Evolutionary conservation across 2,113 vertebrate species (phyloP).

Genomic region (Nanorana parkeri): DNA sequence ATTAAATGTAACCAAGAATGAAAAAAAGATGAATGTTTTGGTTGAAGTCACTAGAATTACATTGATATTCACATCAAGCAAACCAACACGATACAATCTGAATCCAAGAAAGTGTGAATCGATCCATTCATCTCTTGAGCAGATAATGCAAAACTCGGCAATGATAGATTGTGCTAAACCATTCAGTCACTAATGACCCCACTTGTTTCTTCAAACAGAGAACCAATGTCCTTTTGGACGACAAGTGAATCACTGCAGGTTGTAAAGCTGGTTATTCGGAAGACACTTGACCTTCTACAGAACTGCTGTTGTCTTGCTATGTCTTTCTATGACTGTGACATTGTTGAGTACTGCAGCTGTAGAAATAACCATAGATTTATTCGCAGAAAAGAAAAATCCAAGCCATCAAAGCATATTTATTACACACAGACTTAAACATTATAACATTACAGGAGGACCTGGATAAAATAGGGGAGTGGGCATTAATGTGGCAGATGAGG

Average conservation of each 20-base stretch:
- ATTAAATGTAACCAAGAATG: too few species aligned
- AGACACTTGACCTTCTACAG: conserved; percentile 5
- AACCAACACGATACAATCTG: too few species aligned
- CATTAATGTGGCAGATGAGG: too few species aligned
- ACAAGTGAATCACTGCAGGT: conserved; percentile 8
- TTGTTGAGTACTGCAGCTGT: neutral
- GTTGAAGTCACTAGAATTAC: too few species aligned
- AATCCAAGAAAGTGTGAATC: too few species aligned
- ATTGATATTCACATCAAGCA: too few species aligned
- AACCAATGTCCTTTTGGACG: conserved; percentile 7
- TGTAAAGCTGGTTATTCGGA: neutral
- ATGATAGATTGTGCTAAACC: neutral
- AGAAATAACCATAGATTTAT: conserved; percentile 7
- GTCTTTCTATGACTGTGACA: neutral
- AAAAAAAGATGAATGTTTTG: too few species aligned
- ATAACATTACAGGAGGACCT: too few species aligned
- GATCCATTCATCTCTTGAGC: too few species aligned
- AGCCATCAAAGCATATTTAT: conserved; percentile 8
- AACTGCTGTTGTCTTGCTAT: conserved; percentile 5
- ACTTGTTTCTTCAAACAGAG: neutral
- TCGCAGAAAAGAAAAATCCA: neutral
- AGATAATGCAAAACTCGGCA: neutral
- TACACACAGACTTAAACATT: neutral
- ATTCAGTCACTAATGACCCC: neutral
- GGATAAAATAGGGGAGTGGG: too few species aligned